phyloP scores from a whole-genome alignment of 2,797 vertebrate genomes.

The Atherinosoma microstoma region DNA sequence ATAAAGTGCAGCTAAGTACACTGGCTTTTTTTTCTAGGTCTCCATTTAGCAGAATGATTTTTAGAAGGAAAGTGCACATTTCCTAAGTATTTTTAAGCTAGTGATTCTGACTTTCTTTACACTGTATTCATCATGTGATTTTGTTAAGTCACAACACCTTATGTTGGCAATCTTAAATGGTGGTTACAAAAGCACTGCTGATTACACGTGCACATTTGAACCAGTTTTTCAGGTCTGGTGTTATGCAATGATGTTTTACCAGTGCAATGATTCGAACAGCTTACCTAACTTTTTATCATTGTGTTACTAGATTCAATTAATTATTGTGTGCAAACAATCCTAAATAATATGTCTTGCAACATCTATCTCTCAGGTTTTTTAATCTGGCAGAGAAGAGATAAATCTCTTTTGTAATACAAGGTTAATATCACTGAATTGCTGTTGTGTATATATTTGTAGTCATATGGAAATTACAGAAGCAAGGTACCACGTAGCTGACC shows the following conservation, averaged over 20 bases:
- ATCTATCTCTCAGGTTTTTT: not conserved
- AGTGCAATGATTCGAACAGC: not conserved
- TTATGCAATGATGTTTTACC: conserved; percentile 2
- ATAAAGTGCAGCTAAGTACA: not conserved
- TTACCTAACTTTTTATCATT: not conserved
- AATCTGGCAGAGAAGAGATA: not conserved
- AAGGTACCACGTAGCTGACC: too few relatives aligned
- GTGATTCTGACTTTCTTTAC: not conserved
- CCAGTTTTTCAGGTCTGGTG: not conserved
- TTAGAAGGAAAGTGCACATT: not conserved
- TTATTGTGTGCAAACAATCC: not conserved
- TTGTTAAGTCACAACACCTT: not conserved
- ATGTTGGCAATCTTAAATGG: not conserved
- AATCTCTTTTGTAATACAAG: not conserved
- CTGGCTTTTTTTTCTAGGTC: not conserved
- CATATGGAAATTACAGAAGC: not conserved
- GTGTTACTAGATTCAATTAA: not conserved
- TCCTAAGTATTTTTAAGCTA: not conserved
- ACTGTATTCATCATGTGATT: not conserved
- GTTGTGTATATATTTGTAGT: not conserved
- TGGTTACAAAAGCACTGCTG: not conserved
- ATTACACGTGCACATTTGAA: not conserved
- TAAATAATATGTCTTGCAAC: conserved; percentile 13
- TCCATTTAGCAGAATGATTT: not conserved
- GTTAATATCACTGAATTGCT: not conserved